phyloP scores from a whole-genome alignment of 2,113 vertebrate genomes.

The Triplophysa dalaica region DNA sequence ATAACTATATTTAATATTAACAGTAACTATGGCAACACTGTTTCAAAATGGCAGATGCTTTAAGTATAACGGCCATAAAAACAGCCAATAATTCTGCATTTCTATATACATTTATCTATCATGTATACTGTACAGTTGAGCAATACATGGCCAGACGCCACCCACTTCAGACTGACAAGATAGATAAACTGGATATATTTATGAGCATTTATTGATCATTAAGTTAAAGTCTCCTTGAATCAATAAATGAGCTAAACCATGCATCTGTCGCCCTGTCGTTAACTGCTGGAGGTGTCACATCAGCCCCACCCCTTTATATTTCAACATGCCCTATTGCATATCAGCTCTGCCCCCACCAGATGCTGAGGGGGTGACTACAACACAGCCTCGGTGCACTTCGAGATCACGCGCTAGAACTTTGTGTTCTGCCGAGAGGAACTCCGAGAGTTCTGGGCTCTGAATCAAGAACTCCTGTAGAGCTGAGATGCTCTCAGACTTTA shows the following conservation, averaged over 20 bases:
- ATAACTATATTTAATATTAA: too few species aligned
- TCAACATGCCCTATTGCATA: neutral
- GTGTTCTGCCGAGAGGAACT: neutral
- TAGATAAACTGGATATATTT: neutral
- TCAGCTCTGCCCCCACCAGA: conserved; percentile 13
- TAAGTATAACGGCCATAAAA: too few species aligned
- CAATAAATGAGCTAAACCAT: neutral
- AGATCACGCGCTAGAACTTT: conserved; percentile 3
- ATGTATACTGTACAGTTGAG: too few species aligned
- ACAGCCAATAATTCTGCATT: too few species aligned
- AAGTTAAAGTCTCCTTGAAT: neutral
- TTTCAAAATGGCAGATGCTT: too few species aligned
- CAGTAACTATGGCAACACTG: too few species aligned
- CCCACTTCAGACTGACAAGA: neutral
- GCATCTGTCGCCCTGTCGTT: neutral
- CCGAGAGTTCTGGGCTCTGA: conserved; percentile 26
- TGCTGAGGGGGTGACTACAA: neutral
- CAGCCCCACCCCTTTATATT: neutral
- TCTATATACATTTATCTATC: too few species aligned
- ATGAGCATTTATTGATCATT: conserved; percentile 7
- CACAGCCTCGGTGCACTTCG: neutral
- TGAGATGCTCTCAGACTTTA: conserved; percentile 28
- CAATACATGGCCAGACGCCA: too few species aligned
- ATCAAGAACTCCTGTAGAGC: conserved; percentile 34
- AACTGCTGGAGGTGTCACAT: neutral